Conservation (phyloP, 2,113 vertebrate genomes). For the Hippocampus zosterae region DNA sequence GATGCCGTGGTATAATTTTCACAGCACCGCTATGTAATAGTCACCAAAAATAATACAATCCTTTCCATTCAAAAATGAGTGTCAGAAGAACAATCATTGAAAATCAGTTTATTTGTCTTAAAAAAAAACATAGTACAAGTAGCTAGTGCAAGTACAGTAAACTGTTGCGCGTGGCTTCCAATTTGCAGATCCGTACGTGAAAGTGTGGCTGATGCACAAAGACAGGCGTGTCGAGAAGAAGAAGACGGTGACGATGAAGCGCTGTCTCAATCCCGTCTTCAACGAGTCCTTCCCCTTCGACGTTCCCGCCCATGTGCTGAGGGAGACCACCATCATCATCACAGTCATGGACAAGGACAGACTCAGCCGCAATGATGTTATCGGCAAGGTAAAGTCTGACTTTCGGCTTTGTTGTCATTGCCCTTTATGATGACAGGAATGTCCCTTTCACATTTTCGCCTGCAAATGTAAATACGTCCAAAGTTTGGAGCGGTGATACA, state of each 20-base stretch:
- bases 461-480: slow-evolving; percentile 1
- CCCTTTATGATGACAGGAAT: neutral
- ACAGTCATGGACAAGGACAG: slow-evolving; percentile 99
- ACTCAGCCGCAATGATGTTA: slow-evolving; percentile 96
- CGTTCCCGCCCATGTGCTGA: slow-evolving; percentile 91
- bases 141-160: slow-evolving; percentile 8
- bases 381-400: slow-evolving; percentile 84
- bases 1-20: neutral
- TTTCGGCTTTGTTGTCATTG: neutral
- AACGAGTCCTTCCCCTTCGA: slow-evolving; percentile 98
- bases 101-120: neutral
- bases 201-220: slow-evolving; percentile 99
- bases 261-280: slow-evolving; percentile 95
- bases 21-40: neutral
- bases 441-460: neutral
- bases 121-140: too few relatives aligned
- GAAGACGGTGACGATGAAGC: slow-evolving; percentile 95
- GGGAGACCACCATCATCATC: slow-evolving; percentile 98
- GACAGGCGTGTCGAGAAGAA: slow-evolving; percentile 98
- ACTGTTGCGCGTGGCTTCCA: slow-evolving; percentile 20
- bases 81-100: neutral
- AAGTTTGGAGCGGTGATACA: neutral
- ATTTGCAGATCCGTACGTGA: slow-evolving; percentile 90
- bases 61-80: neutral
- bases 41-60: too few relatives aligned